These are phyloP conservation scores for Drosophila limbata DNA, from an alignment of 2,888 invertebrate genomes.

Conservation along the genomic window DNA sequence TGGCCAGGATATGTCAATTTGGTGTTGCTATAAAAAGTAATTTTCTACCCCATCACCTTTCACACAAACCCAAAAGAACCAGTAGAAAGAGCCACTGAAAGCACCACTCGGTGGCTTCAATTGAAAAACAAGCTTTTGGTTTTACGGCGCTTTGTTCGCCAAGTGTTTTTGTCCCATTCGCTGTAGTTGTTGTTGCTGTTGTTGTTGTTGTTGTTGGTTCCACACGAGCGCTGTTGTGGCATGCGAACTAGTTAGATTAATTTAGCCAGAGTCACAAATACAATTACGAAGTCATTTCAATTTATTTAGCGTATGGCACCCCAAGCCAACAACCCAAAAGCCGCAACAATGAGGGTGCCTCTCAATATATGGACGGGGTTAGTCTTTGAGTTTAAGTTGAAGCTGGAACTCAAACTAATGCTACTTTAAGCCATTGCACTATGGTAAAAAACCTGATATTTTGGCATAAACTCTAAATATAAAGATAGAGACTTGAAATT, in stretches of 20 bases:
- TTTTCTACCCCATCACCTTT: conserved; percentile 61
- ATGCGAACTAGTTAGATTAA: conserved; percentile 77
- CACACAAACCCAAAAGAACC: not conserved
- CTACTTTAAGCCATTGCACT: not conserved
- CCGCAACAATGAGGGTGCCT: conserved; percentile 37
- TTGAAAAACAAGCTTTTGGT: conserved; percentile 80
- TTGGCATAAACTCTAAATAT: too few relatives aligned
- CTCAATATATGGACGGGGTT: not conserved
- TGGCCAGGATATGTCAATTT: conserved; percentile 65
- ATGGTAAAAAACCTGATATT: too few relatives aligned
- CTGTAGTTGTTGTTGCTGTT: conserved; percentile 40
- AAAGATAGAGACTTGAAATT: too few relatives aligned
- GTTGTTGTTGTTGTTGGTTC: conserved; percentile 61
- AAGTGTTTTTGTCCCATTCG: conserved; percentile 24
- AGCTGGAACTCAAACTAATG: not conserved
- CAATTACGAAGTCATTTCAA: conserved; percentile 80
- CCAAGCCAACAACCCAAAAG: conserved; percentile 41
- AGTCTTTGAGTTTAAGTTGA: not conserved
- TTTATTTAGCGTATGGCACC: conserved; percentile 70
- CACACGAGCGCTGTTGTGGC: conserved; percentile 70
- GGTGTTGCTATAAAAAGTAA: conserved; percentile 47
- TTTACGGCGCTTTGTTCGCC: conserved; percentile 72
- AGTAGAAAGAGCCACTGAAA: not conserved
- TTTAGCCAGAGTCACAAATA: conserved; percentile 78
- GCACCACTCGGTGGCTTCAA: conserved; percentile 46